phyloP scores from a whole-genome alignment of 2,113 vertebrate species.

The Neolamprologus fasciatus region DNA sequence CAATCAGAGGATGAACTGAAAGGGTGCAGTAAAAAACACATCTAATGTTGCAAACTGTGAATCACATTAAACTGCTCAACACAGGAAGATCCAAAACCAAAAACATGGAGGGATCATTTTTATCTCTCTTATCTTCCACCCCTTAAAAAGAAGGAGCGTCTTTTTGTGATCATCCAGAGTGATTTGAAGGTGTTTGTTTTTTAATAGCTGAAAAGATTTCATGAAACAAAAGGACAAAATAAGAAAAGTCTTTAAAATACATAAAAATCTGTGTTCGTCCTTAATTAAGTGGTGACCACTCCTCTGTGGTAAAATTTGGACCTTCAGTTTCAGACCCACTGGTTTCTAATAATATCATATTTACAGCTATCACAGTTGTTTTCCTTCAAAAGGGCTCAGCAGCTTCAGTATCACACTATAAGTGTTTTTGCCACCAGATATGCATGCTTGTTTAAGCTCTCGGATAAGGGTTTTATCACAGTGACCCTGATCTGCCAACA shows the following conservation, averaged over 20 bases:
- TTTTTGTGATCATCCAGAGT: background rate
- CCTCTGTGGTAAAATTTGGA: background rate
- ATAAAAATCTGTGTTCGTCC: background rate
- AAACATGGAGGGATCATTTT: background rate
- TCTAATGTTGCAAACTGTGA: background rate
- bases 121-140: background rate
- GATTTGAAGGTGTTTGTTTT: background rate
- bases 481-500: slow-evolving; percentile 10
- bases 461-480: background rate
- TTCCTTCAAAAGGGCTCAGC: background rate
- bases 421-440: background rate
- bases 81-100: background rate
- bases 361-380: background rate
- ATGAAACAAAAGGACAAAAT: background rate
- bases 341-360: background rate
- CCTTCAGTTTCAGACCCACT: background rate
- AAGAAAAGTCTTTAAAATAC: background rate
- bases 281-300: background rate
- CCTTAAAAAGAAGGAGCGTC: background rate
- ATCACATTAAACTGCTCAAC: background rate
- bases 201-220: background rate
- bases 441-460: background rate
- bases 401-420: background rate
- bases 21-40: background rate
- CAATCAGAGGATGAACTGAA: background rate